A percentile compares a stretch with the other conserved stretches of the same genome.
These are phyloP conservation scores for Allophyes oxyacanthae DNA, from an alignment of 2,888 invertebrate genomes.

Conservation along the genomic window DNA sequence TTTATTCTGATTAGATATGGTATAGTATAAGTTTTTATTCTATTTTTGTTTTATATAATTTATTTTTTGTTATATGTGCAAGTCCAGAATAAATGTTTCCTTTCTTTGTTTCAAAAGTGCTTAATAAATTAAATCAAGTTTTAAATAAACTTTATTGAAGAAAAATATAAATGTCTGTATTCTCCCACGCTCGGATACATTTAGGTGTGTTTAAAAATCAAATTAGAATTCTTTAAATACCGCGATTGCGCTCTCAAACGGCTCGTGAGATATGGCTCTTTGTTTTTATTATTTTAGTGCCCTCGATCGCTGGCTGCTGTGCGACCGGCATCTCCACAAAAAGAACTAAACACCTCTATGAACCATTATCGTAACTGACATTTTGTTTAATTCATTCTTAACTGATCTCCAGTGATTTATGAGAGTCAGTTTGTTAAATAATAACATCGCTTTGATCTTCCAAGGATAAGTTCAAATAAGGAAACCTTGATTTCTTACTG, in stretches of 20 bases:
- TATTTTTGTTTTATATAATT: no score
- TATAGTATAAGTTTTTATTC: no score
- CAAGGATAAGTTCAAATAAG: conserved; percentile 2
- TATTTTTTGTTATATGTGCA: no score
- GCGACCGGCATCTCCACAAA: conserved; percentile 48
- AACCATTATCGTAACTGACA: conserved; percentile 52
- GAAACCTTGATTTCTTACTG: conserved; percentile 12
- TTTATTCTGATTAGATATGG: no score
- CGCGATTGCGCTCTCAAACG: conserved; percentile 62
- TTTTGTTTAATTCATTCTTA: conserved; percentile 57
- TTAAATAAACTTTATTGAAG: conserved; percentile 46
- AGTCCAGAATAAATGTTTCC: no score
- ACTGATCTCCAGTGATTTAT: conserved; percentile 49
- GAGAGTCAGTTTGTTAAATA: conserved; percentile 13
- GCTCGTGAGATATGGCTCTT: conserved; percentile 69
- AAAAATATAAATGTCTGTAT: conserved; percentile 59
- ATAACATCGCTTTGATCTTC: conserved; percentile 14
- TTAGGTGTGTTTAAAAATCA: conserved; percentile 67
- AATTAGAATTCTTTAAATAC: conserved; percentile 80
- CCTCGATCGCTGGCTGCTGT: conserved; percentile 45
- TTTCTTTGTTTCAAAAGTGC: no score
- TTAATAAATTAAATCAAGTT: conserved; percentile 35
- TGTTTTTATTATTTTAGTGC: conserved; percentile 62
- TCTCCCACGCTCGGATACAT: conserved; percentile 67
- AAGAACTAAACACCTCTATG: conserved; percentile 41